These are phyloP conservation scores for Neoaliturus tenellus DNA, from an alignment of 2,888 invertebrate species.

Conservation along the genomic window DNA sequence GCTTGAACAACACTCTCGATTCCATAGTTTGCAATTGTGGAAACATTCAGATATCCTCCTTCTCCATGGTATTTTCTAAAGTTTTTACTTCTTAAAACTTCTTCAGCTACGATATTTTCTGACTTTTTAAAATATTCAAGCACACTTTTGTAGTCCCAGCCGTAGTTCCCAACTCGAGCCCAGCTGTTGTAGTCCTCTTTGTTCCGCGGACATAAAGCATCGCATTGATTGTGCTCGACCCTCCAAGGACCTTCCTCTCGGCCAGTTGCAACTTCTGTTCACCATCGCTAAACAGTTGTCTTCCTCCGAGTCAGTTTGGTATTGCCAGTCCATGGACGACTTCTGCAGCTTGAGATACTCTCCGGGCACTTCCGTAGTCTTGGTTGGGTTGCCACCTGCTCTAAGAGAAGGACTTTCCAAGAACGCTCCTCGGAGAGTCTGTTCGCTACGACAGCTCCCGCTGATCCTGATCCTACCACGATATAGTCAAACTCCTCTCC, in stretches of 20 bases:
- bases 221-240: slow-evolving; percentile 66
- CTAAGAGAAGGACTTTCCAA: slow-evolving; percentile 81
- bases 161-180: slow-evolving; percentile 65
- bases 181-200: slow-evolving; percentile 66
- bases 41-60: slow-evolving; percentile 73
- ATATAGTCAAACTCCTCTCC: slow-evolving; percentile 51
- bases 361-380: slow-evolving; percentile 77
- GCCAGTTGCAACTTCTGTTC: slow-evolving; percentile 79
- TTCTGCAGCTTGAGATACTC: slow-evolving; percentile 77
- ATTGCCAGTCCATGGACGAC: slow-evolving; percentile 83
- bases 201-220: slow-evolving; percentile 67
- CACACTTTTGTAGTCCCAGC: slow-evolving; percentile 67
- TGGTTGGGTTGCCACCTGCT: slow-evolving; percentile 76
- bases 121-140: slow-evolving; percentile 70
- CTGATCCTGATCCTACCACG: slow-evolving; percentile 69
- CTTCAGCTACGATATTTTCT: slow-evolving; percentile 77
- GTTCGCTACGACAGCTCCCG: slow-evolving; percentile 83
- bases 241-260: slow-evolving; percentile 80
- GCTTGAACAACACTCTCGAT: slow-evolving; percentile 78
- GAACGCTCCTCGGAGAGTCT: slow-evolving; percentile 79
- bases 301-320: slow-evolving; percentile 80
- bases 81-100: slow-evolving; percentile 73
- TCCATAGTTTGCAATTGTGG: slow-evolving; percentile 82
- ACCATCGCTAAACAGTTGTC: slow-evolving; percentile 75
- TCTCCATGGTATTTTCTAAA: slow-evolving; percentile 71